Conservation (phyloP, 2,113 vertebrate genomes). For the Struthio camelus region DNA sequence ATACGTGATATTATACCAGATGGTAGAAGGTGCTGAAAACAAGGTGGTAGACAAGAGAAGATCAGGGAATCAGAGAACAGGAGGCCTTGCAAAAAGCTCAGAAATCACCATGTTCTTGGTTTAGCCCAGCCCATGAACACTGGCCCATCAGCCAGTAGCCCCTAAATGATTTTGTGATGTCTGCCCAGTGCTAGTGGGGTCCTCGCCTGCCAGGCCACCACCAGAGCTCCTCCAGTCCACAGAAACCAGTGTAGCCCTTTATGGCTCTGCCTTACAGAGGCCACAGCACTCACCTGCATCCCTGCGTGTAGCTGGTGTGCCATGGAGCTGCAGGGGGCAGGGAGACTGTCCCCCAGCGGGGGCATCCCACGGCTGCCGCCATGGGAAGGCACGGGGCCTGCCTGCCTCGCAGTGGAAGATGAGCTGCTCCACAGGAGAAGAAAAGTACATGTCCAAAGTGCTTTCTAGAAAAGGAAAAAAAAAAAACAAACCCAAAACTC, state of each 20-base stretch:
- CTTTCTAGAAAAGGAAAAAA: background rate
- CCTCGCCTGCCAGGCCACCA: background rate
- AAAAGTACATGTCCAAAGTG: background rate
- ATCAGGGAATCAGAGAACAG: background rate
- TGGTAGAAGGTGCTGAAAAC: background rate
- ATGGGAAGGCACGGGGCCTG: background rate
- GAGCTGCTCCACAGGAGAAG: background rate
- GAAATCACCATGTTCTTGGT: too few species aligned
- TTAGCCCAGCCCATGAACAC: background rate
- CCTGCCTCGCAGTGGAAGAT: background rate
- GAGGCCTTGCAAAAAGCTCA: background rate
- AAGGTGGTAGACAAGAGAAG: background rate
- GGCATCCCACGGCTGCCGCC: background rate
- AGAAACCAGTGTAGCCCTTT: background rate
- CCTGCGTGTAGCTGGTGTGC: background rate
- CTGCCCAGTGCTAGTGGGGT: background rate
- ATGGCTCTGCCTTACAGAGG: too few species aligned
- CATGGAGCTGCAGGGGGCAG: too few species aligned
- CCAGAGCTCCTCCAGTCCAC: background rate
- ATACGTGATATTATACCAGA: background rate
- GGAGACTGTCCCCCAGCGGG: too few species aligned
- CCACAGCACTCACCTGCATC: rapidly evolving
- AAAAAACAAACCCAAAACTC: background rate
- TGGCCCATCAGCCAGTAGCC: background rate
- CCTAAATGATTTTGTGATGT: background rate